A percentile compares a stretch with the other conserved stretches of the same genome.
Conservation (phyloP, 2,888 invertebrate species). For the Cataglyphis altisquamis region DNA sequence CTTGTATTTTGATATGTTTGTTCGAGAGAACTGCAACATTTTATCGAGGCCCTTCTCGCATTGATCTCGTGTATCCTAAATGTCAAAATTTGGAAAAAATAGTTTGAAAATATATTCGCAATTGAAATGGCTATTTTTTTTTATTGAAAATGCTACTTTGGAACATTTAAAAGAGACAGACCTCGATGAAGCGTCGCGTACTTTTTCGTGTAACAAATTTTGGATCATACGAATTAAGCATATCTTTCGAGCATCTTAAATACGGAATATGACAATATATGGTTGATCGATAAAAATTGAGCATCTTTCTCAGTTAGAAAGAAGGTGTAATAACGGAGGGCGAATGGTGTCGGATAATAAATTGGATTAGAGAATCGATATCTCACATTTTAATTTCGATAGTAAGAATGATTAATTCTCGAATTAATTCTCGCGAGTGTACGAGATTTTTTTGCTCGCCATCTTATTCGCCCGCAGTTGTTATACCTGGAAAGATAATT, state of each 20-base stretch:
- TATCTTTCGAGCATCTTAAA: slow-evolving; percentile 47
- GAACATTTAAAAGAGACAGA: not conserved
- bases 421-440: too few relatives aligned
- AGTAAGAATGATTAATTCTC: not conserved
- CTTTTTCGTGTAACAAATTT: slow-evolving; percentile 40
- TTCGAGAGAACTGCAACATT: slow-evolving; percentile 37
- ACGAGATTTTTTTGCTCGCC: not conserved
- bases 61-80: not conserved
- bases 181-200: not conserved
- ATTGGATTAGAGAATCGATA: not conserved
- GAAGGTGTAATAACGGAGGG: not conserved
- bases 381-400: not conserved
- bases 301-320: slow-evolving; percentile 37
- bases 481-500: slow-evolving; percentile 26
- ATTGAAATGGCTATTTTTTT: slow-evolving; percentile 18
- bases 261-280: slow-evolving; percentile 23
- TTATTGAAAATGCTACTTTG: slow-evolving; percentile 7
- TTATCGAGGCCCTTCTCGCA: slow-evolving; percentile 4
- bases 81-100: not conserved
- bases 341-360: not conserved
- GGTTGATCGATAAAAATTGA: slow-evolving; percentile 50
- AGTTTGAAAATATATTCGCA: not conserved
- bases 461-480: slow-evolving; percentile 20
- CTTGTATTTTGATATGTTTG: slow-evolving; percentile 70
- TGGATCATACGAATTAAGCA: slow-evolving; percentile 33